Base-by-base conservation (phyloP, 2,888 invertebrate genomes). In the Argyresthia goedartella region DNA sequence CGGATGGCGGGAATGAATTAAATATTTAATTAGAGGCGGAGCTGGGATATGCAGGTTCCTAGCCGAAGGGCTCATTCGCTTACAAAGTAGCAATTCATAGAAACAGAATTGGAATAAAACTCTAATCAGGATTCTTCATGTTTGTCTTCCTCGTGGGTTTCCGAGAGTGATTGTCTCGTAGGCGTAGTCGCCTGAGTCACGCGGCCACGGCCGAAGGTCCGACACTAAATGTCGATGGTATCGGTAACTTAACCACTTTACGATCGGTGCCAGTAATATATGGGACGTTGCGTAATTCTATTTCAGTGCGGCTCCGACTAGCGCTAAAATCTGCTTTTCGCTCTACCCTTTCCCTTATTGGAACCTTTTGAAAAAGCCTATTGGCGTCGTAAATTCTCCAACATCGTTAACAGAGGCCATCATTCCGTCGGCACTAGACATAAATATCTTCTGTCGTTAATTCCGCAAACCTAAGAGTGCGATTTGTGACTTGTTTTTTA, bases 171-270 rank as follows among this genome's bases (percentile, higher is more conserved):
- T 41, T 43, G 49, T 46, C n/a, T 49, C 8, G 77, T 78, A 77
- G 77, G 79, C 77, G 75, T 74, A 73, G 73, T 74, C 76, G 73
- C 75, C 76, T 80, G 81, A 81, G 77, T 82, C 81, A 81, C 73
- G 68, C 25, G 72, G 69, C 73, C 65, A 66, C 67, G 58, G 69
- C 62, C 76, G 78, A 81, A 81, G 80, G 82, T 80, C 79, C 76
- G 66, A 66, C 72, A 79, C 70, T 81, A 81, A 81, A 82, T 65
- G 80, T 80, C 81, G 68, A 76, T 76, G 71, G 77, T 72, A 76
- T 78, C 80, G 70, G 80, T 84, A 84, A 82, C 80, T 84, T 82
- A 82, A 64, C 65, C 70, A 75, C 75, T 85, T 85, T 84, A 84
- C 65, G 72, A 64, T 62, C 72, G 71, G 71, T 73, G 76, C 73